Evolutionary conservation across 2,888 invertebrate genomes (phyloP), one percentile per base, ranked within the genome.

Genomic region (Parasteatoda lunata): DNA sequence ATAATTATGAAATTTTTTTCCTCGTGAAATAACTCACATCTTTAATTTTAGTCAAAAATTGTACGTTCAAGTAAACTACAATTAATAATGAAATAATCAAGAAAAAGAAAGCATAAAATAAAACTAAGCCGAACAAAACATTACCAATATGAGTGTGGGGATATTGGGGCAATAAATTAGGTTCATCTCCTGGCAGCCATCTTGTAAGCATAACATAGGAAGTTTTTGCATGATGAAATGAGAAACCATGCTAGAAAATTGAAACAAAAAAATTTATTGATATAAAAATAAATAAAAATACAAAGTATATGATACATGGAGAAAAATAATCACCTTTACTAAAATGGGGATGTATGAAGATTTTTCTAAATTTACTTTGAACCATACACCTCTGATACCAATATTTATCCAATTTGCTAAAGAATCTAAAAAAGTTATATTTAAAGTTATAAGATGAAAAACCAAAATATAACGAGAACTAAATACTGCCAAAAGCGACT

Each of bases 151-250:
- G 93, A 7, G 96, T 97, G 91, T 97, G 96, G 2, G 96, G 95
- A 90, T 95, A 95, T n/a, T 93, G 94, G 49, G 97, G 96, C 88
- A 96, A 93, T 90, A 95, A 95, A 81, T 92, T 93, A 3, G 90
- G 89, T 45, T 94, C 93, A 84, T 94, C 91, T 8, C 92, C 92
- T 2, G 95, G 95, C 86, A 98, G 92, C 97, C 97, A 97, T 91
- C 94, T 94, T 90, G 94, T 95, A 94, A 98, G 94, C 93, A 95
- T 95, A 0, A 97, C 95, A 92, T 94, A 95, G 54, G 95, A 94
- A 79, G 94, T 94, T 90, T 95, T 94, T 0, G 97, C 96, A 93
- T 97, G 97, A 92, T 98, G 97, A 91, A 95, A 97, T 90, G 95
- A 95, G 91, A 98, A 97, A 30, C 96, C 96, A 91, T 88, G 85